phyloP scores from a whole-genome alignment of 2,797 vertebrate genomes.

The Darevskia nairensis region DNA sequence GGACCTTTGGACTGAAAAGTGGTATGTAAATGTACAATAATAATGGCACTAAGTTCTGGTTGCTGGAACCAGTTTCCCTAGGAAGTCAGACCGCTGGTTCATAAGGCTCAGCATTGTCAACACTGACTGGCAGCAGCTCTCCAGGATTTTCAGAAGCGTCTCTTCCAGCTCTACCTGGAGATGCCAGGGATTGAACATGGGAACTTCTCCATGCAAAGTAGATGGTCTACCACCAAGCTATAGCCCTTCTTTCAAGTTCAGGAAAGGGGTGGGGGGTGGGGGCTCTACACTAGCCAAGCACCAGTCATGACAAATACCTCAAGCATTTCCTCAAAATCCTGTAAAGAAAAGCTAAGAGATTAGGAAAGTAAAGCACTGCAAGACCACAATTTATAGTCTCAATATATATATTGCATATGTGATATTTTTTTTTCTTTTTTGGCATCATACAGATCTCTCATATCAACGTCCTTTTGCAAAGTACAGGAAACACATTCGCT shows the following conservation, averaged over 20 bases:
- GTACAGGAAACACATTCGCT: slow-evolving; percentile 38
- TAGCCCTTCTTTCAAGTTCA: background rate
- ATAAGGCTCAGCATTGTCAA: background rate
- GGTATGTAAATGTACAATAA: too few relatives aligned
- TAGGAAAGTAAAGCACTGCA: slow-evolving; percentile 31
- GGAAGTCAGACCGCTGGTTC: too few relatives aligned
- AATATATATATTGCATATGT: slow-evolving; percentile 58
- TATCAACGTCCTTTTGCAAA: slow-evolving; percentile 48
- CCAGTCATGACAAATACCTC: background rate
- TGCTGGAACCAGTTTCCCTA: background rate
- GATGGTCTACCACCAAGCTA: background rate
- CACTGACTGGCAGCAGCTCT: too few relatives aligned
- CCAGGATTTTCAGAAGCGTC: background rate
- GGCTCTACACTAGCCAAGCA: background rate
- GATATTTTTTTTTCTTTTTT: slow-evolving; percentile 56
- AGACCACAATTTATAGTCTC: slow-evolving; percentile 47
- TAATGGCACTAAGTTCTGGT: background rate
- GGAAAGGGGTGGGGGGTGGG: background rate
- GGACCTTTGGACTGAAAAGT: too few relatives aligned
- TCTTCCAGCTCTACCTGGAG: too few relatives aligned
- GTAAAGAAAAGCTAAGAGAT: background rate
- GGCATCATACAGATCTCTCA: slow-evolving; percentile 48
- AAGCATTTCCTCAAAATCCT: background rate
- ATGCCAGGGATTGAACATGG: background rate
- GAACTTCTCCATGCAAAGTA: background rate